phyloP scores from a whole-genome alignment of 2,113 vertebrate species.

The Bombycilla garrulus region DNA sequence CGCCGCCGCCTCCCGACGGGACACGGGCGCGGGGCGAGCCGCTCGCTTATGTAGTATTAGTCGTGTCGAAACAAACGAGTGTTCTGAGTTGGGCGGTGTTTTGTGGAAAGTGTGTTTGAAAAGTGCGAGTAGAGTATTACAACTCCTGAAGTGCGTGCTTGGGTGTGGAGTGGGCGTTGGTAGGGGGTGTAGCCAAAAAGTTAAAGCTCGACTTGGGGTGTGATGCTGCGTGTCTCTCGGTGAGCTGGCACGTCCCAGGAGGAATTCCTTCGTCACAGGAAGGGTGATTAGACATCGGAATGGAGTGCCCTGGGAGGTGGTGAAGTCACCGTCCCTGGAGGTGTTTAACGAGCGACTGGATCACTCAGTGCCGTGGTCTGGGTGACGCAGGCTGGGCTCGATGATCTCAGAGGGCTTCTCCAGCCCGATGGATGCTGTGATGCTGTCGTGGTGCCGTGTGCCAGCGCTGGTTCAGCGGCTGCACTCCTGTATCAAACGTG shows the following conservation, averaged over 20 bases:
- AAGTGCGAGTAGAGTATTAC: neutral
- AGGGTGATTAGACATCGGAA: neutral
- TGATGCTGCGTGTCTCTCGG: neutral
- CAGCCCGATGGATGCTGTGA: too few species aligned
- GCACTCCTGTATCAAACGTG: rapidly evolving
- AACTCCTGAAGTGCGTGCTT: rapidly evolving
- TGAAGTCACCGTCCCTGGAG: neutral
- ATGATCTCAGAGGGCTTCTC: neutral
- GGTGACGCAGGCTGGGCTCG: neutral
- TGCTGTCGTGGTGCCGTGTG: neutral
- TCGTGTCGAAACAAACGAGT: rapidly evolving
- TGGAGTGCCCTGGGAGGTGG: neutral
- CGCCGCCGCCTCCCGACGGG: neutral
- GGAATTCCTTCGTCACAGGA: neutral
- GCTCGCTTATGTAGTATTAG: rapidly evolving
- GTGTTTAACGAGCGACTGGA: neutral
- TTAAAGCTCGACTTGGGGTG: neutral
- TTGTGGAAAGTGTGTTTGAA: rapidly evolving
- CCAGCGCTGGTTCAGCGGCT: neutral
- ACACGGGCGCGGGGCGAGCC: neutral
- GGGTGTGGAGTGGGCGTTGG: rapidly evolving
- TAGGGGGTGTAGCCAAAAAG: neutral
- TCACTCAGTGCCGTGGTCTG: rapidly evolving
- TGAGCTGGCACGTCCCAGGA: rapidly evolving
- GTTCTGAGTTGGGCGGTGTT: rapidly evolving